Percentiles rank a stretch among this genome's conserved stretches.
These are phyloP conservation scores for Pyrocoelia pectoralis DNA, from an alignment of 2,888 invertebrate genomes.

Conservation along the genomic window DNA sequence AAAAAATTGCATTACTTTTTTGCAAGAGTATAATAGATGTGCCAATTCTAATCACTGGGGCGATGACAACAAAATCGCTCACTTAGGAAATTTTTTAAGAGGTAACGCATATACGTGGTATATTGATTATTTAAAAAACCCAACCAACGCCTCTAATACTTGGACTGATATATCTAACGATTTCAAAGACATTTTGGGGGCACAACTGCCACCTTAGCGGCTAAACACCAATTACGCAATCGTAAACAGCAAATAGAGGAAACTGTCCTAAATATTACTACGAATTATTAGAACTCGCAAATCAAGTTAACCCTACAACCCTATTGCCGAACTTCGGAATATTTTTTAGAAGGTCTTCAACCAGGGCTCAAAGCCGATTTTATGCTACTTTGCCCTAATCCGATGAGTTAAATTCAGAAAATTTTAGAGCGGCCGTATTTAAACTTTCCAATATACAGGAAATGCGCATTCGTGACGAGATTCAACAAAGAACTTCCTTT, in stretches of 20 bases:
- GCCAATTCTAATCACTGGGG: background rate
- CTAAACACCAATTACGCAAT: background rate
- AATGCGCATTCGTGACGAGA: background rate
- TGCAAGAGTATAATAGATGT: background rate
- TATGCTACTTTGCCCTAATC: background rate
- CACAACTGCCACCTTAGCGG: background rate
- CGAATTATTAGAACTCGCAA: background rate
- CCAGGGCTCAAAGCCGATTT: background rate
- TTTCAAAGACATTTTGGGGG: background rate
- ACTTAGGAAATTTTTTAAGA: background rate
- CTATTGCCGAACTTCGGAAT: background rate
- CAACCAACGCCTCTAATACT: background rate
- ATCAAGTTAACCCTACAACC: background rate
- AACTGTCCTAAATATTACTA: background rate
- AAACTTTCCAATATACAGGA: background rate
- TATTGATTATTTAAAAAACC: background rate
- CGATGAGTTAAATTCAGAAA: background rate
- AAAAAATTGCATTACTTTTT: background rate
- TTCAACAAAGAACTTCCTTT: too few relatives aligned
- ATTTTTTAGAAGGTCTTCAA: background rate
- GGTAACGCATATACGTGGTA: background rate
- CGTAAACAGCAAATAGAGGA: background rate
- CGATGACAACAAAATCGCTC: background rate
- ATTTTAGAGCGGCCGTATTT: background rate
- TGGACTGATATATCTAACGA: background rate